phyloP scores from a whole-genome alignment of 1,140 invertebrate species.

The Drosophila nigromelanica region DNA sequence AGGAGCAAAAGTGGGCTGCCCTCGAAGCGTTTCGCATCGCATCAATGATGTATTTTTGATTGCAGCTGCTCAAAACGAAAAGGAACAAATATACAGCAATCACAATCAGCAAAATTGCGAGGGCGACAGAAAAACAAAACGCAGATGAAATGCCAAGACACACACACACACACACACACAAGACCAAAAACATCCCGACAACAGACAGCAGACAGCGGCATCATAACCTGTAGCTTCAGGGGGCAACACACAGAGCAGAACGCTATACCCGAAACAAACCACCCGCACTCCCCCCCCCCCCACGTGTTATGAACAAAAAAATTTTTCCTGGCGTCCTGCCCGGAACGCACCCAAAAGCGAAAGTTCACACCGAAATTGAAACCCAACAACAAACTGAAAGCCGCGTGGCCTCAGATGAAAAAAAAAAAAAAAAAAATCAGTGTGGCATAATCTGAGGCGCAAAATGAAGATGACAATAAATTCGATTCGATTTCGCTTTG shows the following conservation, averaged over 20 bases:
- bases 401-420: slow-evolving; percentile 14
- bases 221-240: slow-evolving; percentile 80
- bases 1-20: slow-evolving; percentile 13
- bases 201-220: slow-evolving; percentile 47
- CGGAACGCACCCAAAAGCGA: slow-evolving; percentile 53
- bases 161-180: slow-evolving; percentile 16
- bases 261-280: slow-evolving; percentile 12
- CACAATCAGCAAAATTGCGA: slow-evolving; percentile 69
- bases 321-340: slow-evolving; percentile 22
- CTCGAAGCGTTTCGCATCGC: slow-evolving; percentile 18
- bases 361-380: slow-evolving; percentile 81
- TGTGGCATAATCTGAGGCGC: slow-evolving; percentile 78
- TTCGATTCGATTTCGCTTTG: slow-evolving; percentile 82
- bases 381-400: slow-evolving; percentile 53
- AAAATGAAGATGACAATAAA: slow-evolving; percentile 82
- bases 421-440: slow-evolving; percentile 39
- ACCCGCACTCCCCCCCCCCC: not conserved
- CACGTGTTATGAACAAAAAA: slow-evolving; percentile 26
- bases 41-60: slow-evolving; percentile 73
- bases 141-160: slow-evolving; percentile 58
- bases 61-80: slow-evolving; percentile 62
- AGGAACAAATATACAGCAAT: slow-evolving; percentile 32
- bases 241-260: slow-evolving; percentile 42
- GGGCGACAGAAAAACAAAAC: slow-evolving; percentile 60
- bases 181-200: slow-evolving; percentile 20